Evolutionary conservation across 2,888 invertebrate species (phyloP).

Genomic region (Drosophila ezoana): DNA sequence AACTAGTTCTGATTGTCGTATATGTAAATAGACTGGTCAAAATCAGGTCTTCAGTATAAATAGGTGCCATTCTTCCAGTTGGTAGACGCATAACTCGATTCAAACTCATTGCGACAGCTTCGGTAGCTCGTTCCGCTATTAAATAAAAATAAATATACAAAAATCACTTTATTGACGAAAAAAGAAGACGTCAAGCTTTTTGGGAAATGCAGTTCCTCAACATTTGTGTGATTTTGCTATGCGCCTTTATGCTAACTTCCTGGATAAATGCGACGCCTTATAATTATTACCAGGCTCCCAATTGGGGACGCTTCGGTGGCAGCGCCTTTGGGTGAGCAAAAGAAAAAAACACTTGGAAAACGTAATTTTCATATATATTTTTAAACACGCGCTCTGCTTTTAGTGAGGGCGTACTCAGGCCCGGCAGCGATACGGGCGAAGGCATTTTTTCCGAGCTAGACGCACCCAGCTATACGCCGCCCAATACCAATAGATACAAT

Average conservation of each 20-base stretch:
- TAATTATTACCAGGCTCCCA: slow-evolving; percentile 13
- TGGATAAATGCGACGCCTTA: slow-evolving; percentile 18
- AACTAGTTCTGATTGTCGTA: slow-evolving; percentile 38
- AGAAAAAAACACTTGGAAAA: neutral
- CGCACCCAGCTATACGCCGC: slow-evolving; percentile 23
- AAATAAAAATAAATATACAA: neutral
- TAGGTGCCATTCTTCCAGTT: slow-evolving; percentile 25
- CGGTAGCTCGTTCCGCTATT: slow-evolving; percentile 15
- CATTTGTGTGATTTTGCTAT: slow-evolving; percentile 12
- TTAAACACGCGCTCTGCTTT: neutral
- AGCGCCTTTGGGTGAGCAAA: slow-evolving; percentile 35
- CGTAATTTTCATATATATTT: too few species aligned
- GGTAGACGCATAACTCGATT: slow-evolving; percentile 17
- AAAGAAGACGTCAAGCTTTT: neutral
- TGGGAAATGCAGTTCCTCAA: slow-evolving; percentile 15
- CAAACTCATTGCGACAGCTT: slow-evolving; percentile 23
- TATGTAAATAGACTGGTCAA: slow-evolving; percentile 35
- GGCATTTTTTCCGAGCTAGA: slow-evolving; percentile 35
- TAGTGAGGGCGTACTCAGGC: slow-evolving; percentile 39
- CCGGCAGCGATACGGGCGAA: slow-evolving; percentile 30
- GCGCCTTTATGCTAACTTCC: slow-evolving; percentile 5
- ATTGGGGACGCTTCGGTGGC: slow-evolving; percentile 12
- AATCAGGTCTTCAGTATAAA: slow-evolving; percentile 43
- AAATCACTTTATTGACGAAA: neutral
- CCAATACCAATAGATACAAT: neutral